Base-by-base conservation (phyloP, 2,888 invertebrate species). In the Sisyra terminalis region DNA sequence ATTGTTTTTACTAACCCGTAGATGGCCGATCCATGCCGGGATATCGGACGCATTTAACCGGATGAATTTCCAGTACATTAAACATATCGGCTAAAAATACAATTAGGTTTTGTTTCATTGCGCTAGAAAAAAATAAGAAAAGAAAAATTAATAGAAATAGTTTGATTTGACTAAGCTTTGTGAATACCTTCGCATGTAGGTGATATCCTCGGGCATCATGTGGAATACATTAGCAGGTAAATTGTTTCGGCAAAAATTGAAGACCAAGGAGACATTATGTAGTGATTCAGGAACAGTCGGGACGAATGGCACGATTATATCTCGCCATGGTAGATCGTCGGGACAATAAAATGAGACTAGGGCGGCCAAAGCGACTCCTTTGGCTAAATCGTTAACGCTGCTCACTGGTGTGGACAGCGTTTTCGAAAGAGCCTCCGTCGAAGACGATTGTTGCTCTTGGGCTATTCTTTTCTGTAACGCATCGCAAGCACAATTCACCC, bases 21-120 rank as follows among this genome's bases (percentile, higher is more conserved):
- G 59, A 58, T 45, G 60, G 60, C 52, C 65, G 65, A 50, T 77
- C 75, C 61, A 75, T 78, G 49, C 80, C 84, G 3, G 86, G 86
- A 61, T 82, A 78, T 55, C 83, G 78, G 48, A 89, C 88, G 56
- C 85, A 85, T 60, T 84, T 83, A 32, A 83, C 85, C 14, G 90
- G 89, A 63, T 90, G 86, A 49, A 94, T 86, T 70, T 94, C 94
- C 59, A 93, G 71, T 55, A 87, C 73, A 64, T 88, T 89, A 66
- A 93, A 94, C 55, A 96, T 73, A 64, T 96, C 94, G 45, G 93
- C 89, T 52, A 94, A 70, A 67, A 94, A 82, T 45, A 87, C 87
- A 53, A 90, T 73, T 59, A 94, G 67, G 66, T 93, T 93, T 58
- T 84, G 81, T 60, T 83, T 81, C 85, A 92, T 86, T 49, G 89